Evolutionary conservation across 2,797 vertebrate species (phyloP).

Genomic region (Mionectes olivaceus): DNA sequence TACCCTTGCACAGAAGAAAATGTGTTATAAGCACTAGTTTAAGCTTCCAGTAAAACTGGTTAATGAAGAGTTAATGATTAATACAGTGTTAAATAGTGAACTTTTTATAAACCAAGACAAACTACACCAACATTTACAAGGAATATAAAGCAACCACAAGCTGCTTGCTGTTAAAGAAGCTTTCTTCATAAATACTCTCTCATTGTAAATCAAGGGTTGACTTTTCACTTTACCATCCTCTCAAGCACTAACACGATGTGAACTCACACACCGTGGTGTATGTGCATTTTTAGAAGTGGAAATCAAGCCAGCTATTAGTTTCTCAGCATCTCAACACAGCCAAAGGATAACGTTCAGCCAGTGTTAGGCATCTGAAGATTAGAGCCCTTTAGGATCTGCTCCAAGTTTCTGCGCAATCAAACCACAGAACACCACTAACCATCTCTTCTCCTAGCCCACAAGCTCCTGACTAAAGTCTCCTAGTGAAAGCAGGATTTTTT

Average conservation of each 20-base stretch:
- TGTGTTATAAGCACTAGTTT: background rate
- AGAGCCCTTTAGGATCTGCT: background rate
- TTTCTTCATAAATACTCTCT: background rate
- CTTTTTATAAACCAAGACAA: background rate
- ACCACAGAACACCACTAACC: background rate
- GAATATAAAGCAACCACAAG: background rate
- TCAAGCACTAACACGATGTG: background rate
- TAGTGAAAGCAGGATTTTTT: background rate
- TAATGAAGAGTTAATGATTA: slow-evolving; percentile 1
- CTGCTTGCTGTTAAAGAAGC: background rate
- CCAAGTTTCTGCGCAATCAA: background rate
- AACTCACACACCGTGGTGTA: background rate
- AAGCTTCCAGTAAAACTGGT: background rate
- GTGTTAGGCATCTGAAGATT: background rate
- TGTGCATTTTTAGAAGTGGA: background rate
- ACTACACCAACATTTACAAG: background rate
- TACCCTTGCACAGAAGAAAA: background rate
- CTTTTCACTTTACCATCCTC: background rate
- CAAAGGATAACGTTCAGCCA: background rate
- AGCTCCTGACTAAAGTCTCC: background rate
- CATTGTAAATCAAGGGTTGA: background rate
- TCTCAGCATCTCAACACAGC: background rate
- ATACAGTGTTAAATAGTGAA: background rate
- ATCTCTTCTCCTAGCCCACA: background rate
- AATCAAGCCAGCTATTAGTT: background rate